These are phyloP conservation scores for Azorinus chamasolen DNA, from an alignment of 2,888 invertebrate species.

Conservation along the genomic window DNA sequence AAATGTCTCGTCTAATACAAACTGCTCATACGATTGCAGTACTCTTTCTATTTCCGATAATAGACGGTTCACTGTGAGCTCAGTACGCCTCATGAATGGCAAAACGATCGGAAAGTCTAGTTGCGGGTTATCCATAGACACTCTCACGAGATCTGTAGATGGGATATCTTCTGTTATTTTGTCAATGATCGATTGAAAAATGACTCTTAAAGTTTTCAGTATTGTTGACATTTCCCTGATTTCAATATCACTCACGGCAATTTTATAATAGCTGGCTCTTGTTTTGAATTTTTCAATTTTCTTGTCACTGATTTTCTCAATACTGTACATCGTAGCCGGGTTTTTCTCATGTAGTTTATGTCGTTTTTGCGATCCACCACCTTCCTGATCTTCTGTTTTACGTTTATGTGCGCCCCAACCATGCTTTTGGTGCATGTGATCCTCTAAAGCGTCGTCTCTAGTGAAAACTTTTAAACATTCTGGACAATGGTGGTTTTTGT, in stretches of 20 bases:
- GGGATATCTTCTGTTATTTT: conserved; percentile 6
- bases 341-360: background rate
- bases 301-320: conserved; percentile 14
- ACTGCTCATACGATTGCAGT: conserved; percentile 46
- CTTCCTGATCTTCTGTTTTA: background rate
- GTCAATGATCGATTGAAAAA: conserved; percentile 21
- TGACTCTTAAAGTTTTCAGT: conserved; percentile 7
- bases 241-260: conserved; percentile 8
- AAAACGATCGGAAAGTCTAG: conserved; percentile 36
- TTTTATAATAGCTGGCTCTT: conserved; percentile 18
- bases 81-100: conserved; percentile 30
- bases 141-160: conserved; percentile 32
- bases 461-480: conserved; percentile 8
- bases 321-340: background rate
- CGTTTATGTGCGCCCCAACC: background rate
- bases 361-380: background rate
- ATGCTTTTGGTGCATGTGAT: conserved; percentile 7
- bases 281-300: conserved; percentile 23
- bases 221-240: conserved; percentile 2
- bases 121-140: conserved; percentile 37
- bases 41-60: conserved; percentile 50
- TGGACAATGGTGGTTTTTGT: conserved; percentile 19
- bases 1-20: conserved; percentile 39
- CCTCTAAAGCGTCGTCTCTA: background rate
- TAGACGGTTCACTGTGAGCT: conserved; percentile 33